Evolutionary conservation across 2,888 invertebrate species (phyloP), one percentile per base, ranked within the genome.

Genomic region (Agonopterix subpropinquella): DNA sequence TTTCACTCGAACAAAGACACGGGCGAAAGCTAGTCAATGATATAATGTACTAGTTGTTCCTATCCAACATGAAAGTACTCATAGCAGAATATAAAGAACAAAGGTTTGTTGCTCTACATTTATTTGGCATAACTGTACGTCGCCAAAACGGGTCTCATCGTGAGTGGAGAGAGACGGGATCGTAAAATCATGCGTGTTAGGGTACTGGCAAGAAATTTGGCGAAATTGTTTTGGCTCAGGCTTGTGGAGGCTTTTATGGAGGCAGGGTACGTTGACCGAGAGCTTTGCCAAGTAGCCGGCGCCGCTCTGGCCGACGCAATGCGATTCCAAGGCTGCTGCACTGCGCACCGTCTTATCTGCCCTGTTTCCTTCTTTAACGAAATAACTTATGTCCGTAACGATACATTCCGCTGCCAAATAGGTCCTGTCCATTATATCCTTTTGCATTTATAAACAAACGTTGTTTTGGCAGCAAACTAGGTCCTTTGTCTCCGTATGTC

Each of bases 221-320:
- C 72, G 73, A 82, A 88, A 88, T 87, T 86, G 86, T 85, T 86
- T 87, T 87, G 88, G 88, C 77, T 75, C 70, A 66, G 64, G 64
- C 68, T 68, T 76, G 72, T 67, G 69, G 70, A 85, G 85, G 84
- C 84, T 83, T 85, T 87, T 85, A 85, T 85, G 71, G 76, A 70
- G 70, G 62, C 67, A 58, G 71, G 71, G 86, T 74, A 86, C 84
- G 76, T 76, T 87, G 87, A 87, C 86, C 86, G 86, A 80, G 71
- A 62, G 69, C 70, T 61, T 65, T 87, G 88, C 88, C 88, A 88
- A 87, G 78, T 77, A 67, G 72, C 77, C 77, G 88, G 87, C 88
- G 88, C 88, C 87, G 64, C 65, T 72, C 70, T 75, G 81, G 58
- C 81, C 80, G 83, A 80, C 84, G 83, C 84, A 83, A 66, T 79